These are phyloP conservation scores for Phaethon lepturus DNA, from an alignment of 2,113 vertebrate species.

Conservation along the genomic window DNA sequence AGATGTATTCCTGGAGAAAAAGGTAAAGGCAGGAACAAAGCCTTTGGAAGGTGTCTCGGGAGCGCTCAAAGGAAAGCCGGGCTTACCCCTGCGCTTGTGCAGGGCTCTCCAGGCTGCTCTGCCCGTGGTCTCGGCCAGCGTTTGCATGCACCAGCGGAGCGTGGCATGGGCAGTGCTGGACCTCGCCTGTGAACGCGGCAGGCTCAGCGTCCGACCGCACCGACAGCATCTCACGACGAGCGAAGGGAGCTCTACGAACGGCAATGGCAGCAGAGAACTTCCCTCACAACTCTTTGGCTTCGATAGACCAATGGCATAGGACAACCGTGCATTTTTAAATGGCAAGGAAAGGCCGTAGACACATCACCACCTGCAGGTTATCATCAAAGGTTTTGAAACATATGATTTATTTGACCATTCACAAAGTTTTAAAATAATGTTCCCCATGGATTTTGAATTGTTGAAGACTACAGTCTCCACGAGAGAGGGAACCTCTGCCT, in stretches of 20 bases:
- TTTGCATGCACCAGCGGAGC: rapidly evolving
- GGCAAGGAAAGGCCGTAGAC: not conserved
- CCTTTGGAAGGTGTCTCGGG: not conserved
- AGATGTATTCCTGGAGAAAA: not conserved
- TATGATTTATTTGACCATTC: not conserved
- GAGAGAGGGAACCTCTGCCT: not conserved
- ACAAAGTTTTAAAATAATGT: not conserved
- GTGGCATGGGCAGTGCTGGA: rapidly evolving
- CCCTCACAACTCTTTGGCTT: not conserved
- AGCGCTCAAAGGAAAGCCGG: rapidly evolving
- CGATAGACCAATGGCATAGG: rapidly evolving
- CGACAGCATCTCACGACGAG: rapidly evolving
- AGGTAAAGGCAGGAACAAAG: not conserved
- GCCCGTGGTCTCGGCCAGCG: rapidly evolving
- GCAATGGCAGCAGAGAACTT: not conserved
- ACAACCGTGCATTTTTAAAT: rapidly evolving
- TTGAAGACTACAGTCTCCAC: not conserved
- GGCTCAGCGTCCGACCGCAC: not conserved
- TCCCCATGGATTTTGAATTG: not conserved
- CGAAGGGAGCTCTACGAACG: rapidly evolving
- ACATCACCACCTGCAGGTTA: not conserved
- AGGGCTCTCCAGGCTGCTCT: not conserved
- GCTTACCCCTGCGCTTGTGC: rapidly evolving
- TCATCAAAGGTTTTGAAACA: not conserved
- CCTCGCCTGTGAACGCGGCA: rapidly evolving